phyloP scores from a whole-genome alignment of 2,888 invertebrate genomes.

The Allygus modestus region DNA sequence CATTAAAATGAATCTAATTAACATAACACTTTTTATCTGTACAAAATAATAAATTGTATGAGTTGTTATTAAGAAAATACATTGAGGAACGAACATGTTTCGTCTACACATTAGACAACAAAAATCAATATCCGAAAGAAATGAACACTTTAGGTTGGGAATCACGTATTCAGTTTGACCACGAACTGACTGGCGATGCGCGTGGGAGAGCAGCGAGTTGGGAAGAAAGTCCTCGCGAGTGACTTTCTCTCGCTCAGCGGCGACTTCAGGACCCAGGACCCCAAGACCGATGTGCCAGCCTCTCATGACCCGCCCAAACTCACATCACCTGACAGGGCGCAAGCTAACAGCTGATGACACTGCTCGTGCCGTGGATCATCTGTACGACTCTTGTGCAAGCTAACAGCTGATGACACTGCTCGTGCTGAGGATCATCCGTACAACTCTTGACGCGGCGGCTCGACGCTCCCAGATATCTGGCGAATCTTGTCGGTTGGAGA shows the following conservation, averaged over 20 bases:
- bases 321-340: not conserved
- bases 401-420: not conserved
- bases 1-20: too few species aligned
- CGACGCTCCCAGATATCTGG: too few species aligned
- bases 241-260: slow-evolving; percentile 2
- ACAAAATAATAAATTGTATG: too few species aligned
- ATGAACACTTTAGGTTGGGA: slow-evolving; percentile 12
- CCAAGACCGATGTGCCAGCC: not conserved
- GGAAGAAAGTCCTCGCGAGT: slow-evolving; percentile 12
- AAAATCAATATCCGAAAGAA: not conserved
- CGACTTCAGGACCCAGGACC: not conserved
- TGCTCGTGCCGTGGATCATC: too few species aligned
- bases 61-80: too few species aligned
- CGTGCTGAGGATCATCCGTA: not conserved
- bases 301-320: not conserved
- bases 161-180: slow-evolving; percentile 9
- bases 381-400: not conserved
- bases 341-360: not conserved
- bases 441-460: not conserved
- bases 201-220: slow-evolving; percentile 5
- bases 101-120: not conserved
- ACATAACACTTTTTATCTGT: too few species aligned
- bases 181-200: not conserved
- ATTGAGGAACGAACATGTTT: too few species aligned
- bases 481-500: too few species aligned